phyloP scores from a whole-genome alignment of 2,113 vertebrate species.

The Suncus etruscus region DNA sequence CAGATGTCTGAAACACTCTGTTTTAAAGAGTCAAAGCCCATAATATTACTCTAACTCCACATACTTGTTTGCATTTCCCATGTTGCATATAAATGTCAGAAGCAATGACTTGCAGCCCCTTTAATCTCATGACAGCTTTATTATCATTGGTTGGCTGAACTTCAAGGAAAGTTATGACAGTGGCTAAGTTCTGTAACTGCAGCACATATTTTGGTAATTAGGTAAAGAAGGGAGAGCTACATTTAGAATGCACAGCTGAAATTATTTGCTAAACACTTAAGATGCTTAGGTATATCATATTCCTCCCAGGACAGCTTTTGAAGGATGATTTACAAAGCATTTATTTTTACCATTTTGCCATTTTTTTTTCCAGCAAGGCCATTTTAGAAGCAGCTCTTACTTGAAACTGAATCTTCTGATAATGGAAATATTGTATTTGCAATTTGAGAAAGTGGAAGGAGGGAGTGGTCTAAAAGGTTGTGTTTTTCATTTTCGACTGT shows the following conservation, averaged over 20 bases:
- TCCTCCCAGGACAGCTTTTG: conserved; percentile 71
- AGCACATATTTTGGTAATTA: conserved; percentile 81
- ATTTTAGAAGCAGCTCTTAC: conserved; percentile 36
- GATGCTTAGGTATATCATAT: conserved; percentile 53
- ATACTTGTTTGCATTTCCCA: conserved; percentile 80
- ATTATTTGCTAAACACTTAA: conserved; percentile 81
- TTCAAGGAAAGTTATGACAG: conserved; percentile 84
- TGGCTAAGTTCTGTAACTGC: conserved; percentile 79
- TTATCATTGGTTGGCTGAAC: conserved; percentile 80
- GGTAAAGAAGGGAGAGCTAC: conserved; percentile 75
- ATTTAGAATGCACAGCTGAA: conserved; percentile 69
- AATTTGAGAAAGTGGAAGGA: conserved; percentile 65
- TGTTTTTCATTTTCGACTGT: conserved; percentile 72
- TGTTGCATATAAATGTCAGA: conserved; percentile 76
- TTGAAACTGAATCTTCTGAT: conserved; percentile 74
- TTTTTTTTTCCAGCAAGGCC: background rate
- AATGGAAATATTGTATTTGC: conserved; percentile 69
- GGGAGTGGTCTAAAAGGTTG: conserved; percentile 4
- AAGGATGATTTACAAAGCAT: conserved; percentile 71
- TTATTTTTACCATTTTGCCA: conserved; percentile 60
- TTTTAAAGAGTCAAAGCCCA: conserved; percentile 79
- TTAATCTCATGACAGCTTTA: conserved; percentile 82
- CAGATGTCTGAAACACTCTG: conserved; percentile 69
- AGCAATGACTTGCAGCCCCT: conserved; percentile 79
- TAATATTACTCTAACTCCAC: conserved; percentile 80